phyloP scores from a whole-genome alignment of 1,140 invertebrate species.

The Chelonus insularis region DNA sequence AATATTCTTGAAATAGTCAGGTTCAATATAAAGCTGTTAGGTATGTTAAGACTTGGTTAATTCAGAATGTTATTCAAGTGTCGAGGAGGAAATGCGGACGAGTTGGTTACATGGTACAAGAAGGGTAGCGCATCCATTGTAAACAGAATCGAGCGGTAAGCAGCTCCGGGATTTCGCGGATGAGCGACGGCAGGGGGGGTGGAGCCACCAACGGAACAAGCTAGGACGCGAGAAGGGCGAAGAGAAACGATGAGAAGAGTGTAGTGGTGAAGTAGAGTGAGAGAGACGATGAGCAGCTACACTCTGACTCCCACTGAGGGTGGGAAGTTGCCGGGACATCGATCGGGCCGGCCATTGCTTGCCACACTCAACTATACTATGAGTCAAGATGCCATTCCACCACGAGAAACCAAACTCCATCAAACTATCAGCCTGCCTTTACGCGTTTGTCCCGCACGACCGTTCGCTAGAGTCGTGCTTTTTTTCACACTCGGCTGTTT shows the following conservation, averaged over 20 bases:
- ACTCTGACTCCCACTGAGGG: conserved; percentile 39
- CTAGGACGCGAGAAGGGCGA: conserved; percentile 4
- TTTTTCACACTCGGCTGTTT: too few species aligned
- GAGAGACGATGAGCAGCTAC: conserved; percentile 33
- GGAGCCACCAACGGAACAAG: neutral
- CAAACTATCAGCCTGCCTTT: conserved; percentile 39
- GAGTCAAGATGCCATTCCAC: conserved; percentile 60
- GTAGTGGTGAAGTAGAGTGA: conserved; percentile 9
- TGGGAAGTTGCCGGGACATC: conserved; percentile 60
- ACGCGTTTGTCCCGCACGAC: neutral
- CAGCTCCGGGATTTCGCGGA: conserved; percentile 49
- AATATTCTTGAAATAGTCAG: neutral
- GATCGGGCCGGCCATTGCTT: conserved; percentile 60
- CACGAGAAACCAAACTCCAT: conserved; percentile 55
- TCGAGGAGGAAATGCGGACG: conserved; percentile 17
- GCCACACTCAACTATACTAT: conserved; percentile 48
- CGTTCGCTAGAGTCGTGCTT: neutral
- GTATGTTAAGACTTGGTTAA: neutral
- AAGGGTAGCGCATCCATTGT: conserved; percentile 53
- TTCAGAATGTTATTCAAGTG: neutral
- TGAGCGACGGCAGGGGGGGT: conserved; percentile 4
- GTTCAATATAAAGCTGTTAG: neutral
- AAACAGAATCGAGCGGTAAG: conserved; percentile 52
- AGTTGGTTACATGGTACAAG: conserved; percentile 44
- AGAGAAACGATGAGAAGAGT: conserved; percentile 5